Base-by-base conservation (phyloP, 2,888 invertebrate species). In the Aplocera efformata region DNA sequence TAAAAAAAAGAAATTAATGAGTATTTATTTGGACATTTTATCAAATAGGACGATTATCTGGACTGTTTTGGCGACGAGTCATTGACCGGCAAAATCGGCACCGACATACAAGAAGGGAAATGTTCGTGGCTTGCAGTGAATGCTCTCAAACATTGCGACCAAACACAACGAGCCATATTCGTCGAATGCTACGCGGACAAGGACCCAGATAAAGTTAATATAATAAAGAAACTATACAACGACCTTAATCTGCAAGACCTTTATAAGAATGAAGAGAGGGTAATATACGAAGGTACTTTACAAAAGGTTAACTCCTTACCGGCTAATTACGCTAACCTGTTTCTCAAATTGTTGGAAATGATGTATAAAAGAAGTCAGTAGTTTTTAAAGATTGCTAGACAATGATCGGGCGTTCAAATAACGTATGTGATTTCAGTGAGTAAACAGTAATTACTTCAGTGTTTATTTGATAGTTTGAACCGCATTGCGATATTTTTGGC, bases 111-210 rank as follows among this genome's bases (percentile, higher is more conserved):
- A 43, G 96, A 97, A 64, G 96, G 96, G 24, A 98, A 98, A 78
- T 98, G 98, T 72, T 92, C 96, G 0, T 98, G 98, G 98, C 80
- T 97, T 27, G 92, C 94, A 0, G 94, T 96, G 2, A 59, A 53
- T 25, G 67, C 67, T 10, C 34, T 22, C 91, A 92, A 31, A 95
- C 96, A 25, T 83, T 96, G 58, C 91, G 94, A 74, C 85, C 92
- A 90, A 0, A 78, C 89, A 6, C 95, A 96, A 67, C 89, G 89
- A 48, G 79, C 90, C 53, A 82, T 93, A 8, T 90, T 96, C 77
- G 79, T 90, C 54, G 90, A 93, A 45, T 92, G 93, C 74, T 97
- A 96, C 66, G 96, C 94, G 0, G 76, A 75, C 34, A 74, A 88
- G 32, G 92, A 94, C 45, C 81, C 89, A 0, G 90, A 89, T 9